Evolutionary conservation across 2,888 invertebrate species (phyloP).

Genomic region (Phortica magna): DNA sequence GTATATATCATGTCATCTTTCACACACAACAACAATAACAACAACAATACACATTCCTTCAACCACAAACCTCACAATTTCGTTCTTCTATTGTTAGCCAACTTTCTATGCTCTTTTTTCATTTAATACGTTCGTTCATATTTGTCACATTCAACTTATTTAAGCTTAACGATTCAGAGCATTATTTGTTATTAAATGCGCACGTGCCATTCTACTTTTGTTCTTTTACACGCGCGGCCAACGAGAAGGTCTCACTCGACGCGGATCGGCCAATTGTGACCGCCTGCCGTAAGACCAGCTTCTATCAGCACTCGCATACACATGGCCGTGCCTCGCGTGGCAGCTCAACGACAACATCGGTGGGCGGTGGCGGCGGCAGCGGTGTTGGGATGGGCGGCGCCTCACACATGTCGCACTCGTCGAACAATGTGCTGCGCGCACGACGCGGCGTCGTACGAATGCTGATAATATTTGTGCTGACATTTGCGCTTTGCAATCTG

Average conservation of each 20-base stretch:
- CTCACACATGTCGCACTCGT: conserved; percentile 84
- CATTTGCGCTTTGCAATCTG: conserved; percentile 92
- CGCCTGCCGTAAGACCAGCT: conserved; percentile 76
- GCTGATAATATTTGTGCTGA: conserved; percentile 91
- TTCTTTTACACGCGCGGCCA: neutral
- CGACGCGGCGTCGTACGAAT: conserved; percentile 92
- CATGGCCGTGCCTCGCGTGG: conserved; percentile 75
- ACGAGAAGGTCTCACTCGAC: conserved; percentile 76
- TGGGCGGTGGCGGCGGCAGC: conserved; percentile 41
- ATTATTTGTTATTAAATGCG: neutral
- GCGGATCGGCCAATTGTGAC: conserved; percentile 76
- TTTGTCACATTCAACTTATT: conserved; percentile 24
- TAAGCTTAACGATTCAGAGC: no score
- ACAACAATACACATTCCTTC: no score
- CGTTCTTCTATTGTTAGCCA: no score
- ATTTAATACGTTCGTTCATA: conserved; percentile 4
- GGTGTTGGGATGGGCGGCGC: conserved; percentile 57
- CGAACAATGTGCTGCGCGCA: conserved; percentile 87
- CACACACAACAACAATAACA: neutral
- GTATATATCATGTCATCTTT: neutral
- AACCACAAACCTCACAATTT: no score
- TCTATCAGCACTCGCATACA: conserved; percentile 70
- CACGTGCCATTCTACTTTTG: neutral
- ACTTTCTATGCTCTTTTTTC: neutral
- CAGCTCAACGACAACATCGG: conserved; percentile 35